Conservation (phyloP, 2,888 invertebrate genomes). For the Nomada flava region DNA sequence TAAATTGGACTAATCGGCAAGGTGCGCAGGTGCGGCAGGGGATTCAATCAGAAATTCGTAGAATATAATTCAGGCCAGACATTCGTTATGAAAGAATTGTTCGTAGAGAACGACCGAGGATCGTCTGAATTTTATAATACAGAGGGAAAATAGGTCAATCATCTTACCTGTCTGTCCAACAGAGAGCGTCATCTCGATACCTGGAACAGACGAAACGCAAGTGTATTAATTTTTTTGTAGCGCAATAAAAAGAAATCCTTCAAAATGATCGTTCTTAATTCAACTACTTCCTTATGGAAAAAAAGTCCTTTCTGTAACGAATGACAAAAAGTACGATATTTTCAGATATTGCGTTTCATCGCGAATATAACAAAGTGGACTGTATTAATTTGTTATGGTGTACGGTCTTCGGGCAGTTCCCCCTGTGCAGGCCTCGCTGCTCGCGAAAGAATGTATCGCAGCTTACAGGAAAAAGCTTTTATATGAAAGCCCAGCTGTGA, state of each 20-base stretch:
- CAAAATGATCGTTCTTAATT: too few species aligned
- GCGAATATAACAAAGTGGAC: conserved; percentile 2
- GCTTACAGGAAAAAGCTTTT: conserved; percentile 84
- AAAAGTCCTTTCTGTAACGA: neutral
- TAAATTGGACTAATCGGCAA: too few species aligned
- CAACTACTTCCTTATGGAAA: too few species aligned
- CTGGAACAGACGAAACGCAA: conserved; percentile 86
- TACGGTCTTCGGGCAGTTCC: conserved; percentile 54
- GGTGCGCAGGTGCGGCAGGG: too few species aligned
- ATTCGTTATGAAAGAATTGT: too few species aligned
- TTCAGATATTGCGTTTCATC: neutral
- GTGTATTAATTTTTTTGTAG: neutral
- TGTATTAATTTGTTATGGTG: conserved; percentile 76
- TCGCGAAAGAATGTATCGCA: conserved; percentile 76
- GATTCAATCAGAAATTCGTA: too few species aligned
- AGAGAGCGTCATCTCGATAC: conserved; percentile 94
- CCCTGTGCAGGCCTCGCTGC: conserved; percentile 59
- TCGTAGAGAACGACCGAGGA: too few species aligned
- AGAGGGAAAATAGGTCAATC: neutral
- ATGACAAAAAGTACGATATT: too few species aligned
- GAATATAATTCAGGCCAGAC: too few species aligned
- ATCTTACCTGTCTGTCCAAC: conserved; percentile 94
- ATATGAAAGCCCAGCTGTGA: conserved; percentile 82
- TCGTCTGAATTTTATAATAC: too few species aligned
- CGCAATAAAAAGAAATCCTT: neutral